These are phyloP conservation scores for Hydropsyche tenuis DNA, from an alignment of 1,140 invertebrate genomes.

Conservation along the genomic window DNA sequence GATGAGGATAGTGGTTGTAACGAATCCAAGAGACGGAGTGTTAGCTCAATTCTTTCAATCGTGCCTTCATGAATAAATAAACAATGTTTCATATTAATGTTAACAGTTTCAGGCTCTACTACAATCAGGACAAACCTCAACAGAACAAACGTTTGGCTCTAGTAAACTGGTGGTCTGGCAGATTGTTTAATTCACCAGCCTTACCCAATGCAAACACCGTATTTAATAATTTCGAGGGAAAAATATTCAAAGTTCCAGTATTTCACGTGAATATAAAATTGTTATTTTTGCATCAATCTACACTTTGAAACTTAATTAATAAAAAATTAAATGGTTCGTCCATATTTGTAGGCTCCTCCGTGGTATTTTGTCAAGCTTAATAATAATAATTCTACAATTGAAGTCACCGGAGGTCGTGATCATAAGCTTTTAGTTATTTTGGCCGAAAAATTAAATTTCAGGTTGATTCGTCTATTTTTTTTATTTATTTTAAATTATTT, in stretches of 20 bases:
- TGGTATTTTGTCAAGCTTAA: conserved; percentile 73
- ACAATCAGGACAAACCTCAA: conserved; percentile 68
- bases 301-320: too few species aligned
- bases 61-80: not conserved
- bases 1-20: conserved; percentile 64
- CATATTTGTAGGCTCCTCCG: conserved; percentile 72
- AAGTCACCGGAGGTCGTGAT: conserved; percentile 71
- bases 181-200: conserved; percentile 67
- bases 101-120: conserved; percentile 67
- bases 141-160: conserved; percentile 62
- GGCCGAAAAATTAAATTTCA: conserved; percentile 71
- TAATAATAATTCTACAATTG: conserved; percentile 65
- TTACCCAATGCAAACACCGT: conserved; percentile 65
- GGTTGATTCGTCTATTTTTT: conserved; percentile 54
- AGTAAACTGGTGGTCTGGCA: conserved; percentile 73
- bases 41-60: conserved; percentile 53
- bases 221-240: conserved; percentile 68
- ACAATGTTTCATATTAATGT: not conserved
- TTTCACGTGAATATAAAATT: conserved; percentile 66
- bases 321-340: too few species aligned
- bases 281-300: not conserved
- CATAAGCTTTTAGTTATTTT: conserved; percentile 68
- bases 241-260: conserved; percentile 69
- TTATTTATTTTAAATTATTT: conserved; percentile 9
- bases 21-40: conserved; percentile 63